Evolutionary conservation across 2,888 invertebrate genomes (phyloP).

Genomic region (Thelaira solivaga): DNA sequence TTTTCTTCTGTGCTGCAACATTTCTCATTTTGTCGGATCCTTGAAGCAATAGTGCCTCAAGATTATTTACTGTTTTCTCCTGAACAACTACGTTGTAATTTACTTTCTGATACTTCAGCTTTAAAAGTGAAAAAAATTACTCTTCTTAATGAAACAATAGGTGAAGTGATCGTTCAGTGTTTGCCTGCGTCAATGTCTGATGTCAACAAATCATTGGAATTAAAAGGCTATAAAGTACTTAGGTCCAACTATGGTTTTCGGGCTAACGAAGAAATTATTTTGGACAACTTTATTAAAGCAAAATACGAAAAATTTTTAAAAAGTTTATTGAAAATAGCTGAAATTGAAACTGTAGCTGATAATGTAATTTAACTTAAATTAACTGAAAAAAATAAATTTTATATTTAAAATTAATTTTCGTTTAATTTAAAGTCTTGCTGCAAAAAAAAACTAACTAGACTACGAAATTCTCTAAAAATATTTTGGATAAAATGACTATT

Average conservation of each 20-base stretch:
- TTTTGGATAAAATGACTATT: too few relatives aligned
- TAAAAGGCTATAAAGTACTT: conserved; percentile 63
- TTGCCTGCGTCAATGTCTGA: conserved; percentile 57
- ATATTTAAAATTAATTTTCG: neutral
- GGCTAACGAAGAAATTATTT: conserved; percentile 54
- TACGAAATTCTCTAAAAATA: too few relatives aligned
- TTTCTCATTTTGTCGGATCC: conserved; percentile 64
- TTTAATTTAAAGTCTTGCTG: too few relatives aligned
- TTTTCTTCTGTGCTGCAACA: conserved; percentile 60
- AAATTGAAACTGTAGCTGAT: conserved; percentile 67
- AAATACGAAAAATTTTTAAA: conserved; percentile 64
- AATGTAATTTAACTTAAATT: conserved; percentile 68
- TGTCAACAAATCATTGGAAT: conserved; percentile 54
- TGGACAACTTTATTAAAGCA: conserved; percentile 47
- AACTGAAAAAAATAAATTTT: too few relatives aligned
- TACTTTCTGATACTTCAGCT: conserved; percentile 62
- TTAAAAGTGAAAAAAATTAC: conserved; percentile 63
- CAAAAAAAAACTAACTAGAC: too few relatives aligned
- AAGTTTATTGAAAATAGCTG: conserved; percentile 57
- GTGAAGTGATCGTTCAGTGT: conserved; percentile 66
- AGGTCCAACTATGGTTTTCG: conserved; percentile 63
- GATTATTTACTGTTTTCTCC: neutral
- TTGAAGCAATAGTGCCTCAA: conserved; percentile 62
- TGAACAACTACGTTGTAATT: neutral
- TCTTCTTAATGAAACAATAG: conserved; percentile 60